Percentiles rank a stretch among this genome's conserved stretches.
Conservation (phyloP, 2,888 invertebrate genomes). For the Tribolium freemani region DNA sequence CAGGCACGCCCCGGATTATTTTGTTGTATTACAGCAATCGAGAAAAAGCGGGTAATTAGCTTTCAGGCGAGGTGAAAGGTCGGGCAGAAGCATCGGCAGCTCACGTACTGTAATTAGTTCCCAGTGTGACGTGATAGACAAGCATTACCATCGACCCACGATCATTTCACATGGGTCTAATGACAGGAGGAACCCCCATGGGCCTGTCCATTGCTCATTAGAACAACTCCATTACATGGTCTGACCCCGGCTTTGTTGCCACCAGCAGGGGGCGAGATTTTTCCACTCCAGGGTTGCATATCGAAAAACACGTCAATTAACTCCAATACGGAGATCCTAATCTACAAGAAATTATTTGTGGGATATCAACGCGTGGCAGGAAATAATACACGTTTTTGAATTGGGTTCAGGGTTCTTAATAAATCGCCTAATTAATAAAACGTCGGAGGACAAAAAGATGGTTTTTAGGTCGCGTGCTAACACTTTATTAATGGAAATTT, state of each 20-base stretch:
- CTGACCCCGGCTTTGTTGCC: slow-evolving; percentile 59
- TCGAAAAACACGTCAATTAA: background rate
- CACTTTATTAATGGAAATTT: slow-evolving; percentile 48
- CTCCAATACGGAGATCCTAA: slow-evolving; percentile 50
- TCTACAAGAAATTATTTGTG: slow-evolving; percentile 47
- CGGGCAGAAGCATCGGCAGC: slow-evolving; percentile 52
- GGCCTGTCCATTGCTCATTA: background rate
- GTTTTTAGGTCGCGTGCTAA: slow-evolving; percentile 48
- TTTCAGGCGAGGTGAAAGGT: slow-evolving; percentile 44
- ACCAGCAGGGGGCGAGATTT: slow-evolving; percentile 52
- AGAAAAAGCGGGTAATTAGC: slow-evolving; percentile 35
- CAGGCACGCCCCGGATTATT: slow-evolving; percentile 61
- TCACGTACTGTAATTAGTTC: slow-evolving; percentile 53
- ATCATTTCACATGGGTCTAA: background rate
- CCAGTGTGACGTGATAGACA: slow-evolving; percentile 48
- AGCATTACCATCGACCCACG: slow-evolving; percentile 39
- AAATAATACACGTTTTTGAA: slow-evolving; percentile 49
- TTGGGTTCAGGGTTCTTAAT: slow-evolving; percentile 42
- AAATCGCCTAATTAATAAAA: slow-evolving; percentile 56
- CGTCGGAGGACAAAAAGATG: slow-evolving; percentile 27
- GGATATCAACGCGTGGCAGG: slow-evolving; percentile 50
- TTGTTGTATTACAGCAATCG: slow-evolving; percentile 15
- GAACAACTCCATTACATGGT: slow-evolving; percentile 45
- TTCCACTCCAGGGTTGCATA: background rate
- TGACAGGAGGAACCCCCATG: background rate